Conservation (phyloP, 2,888 invertebrate species). For the Podotricha telesiphe region DNA sequence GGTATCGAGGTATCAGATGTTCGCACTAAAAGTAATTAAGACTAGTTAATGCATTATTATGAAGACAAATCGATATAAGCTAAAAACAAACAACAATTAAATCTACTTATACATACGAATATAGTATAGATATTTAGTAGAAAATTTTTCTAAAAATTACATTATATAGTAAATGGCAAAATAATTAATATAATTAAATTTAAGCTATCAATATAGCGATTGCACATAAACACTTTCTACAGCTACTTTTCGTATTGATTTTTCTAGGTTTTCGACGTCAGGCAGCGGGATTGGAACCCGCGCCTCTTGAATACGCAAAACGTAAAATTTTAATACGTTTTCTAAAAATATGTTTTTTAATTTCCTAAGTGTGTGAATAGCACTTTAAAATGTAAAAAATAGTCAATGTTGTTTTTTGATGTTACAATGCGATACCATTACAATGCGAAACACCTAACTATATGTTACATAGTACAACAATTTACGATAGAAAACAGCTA, state of each 20-base stretch:
- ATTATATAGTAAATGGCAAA: slow-evolving; percentile 36
- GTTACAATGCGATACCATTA: not conserved
- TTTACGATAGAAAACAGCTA: not conserved
- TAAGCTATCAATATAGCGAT: slow-evolving; percentile 33
- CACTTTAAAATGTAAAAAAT: no score
- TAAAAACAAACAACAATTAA: slow-evolving; percentile 58
- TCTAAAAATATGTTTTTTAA: no score
- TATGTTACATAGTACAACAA: not conserved
- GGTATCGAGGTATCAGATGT: slow-evolving; percentile 65
- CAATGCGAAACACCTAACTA: not conserved
- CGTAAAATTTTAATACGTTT: no score
- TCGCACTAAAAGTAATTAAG: slow-evolving; percentile 61
- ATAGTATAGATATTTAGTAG: slow-evolving; percentile 31
- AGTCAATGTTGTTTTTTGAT: not conserved
- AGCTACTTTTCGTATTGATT: slow-evolving; percentile 23
- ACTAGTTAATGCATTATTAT: slow-evolving; percentile 69
- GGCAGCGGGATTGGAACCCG: no score
- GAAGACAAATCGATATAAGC: slow-evolving; percentile 35
- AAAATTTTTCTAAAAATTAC: slow-evolving; percentile 33
- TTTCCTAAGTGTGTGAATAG: no score
- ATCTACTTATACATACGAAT: slow-evolving; percentile 54
- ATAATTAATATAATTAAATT: slow-evolving; percentile 23
- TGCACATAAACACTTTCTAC: slow-evolving; percentile 33
- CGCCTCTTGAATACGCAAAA: no score
- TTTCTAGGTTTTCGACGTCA: not conserved